phyloP scores from a whole-genome alignment of 2,113 vertebrate genomes.

The Myiagra hebetior region DNA sequence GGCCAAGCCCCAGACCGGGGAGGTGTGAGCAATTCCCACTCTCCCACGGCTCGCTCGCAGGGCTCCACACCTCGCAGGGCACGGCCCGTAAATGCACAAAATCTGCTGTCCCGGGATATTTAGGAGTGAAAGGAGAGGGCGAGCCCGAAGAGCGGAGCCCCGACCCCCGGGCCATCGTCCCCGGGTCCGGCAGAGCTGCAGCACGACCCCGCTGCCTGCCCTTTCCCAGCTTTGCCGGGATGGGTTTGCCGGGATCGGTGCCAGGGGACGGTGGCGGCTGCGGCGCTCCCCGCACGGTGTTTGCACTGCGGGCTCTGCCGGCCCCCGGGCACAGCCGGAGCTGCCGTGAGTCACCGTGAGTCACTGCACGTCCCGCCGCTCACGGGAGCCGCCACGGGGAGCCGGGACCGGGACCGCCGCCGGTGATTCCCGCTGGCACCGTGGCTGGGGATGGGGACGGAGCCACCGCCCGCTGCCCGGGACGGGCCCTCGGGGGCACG shows the following conservation, averaged over 20 bases:
- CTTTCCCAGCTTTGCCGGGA: rapidly evolving
- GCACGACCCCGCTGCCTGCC: rapidly evolving
- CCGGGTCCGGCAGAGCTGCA: not conserved
- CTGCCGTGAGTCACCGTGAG: not conserved
- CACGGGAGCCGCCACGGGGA: rapidly evolving
- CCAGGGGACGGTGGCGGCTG: rapidly evolving
- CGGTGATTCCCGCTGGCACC: not conserved
- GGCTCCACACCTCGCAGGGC: not conserved
- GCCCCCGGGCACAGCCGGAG: not conserved
- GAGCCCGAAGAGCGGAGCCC: rapidly evolving
- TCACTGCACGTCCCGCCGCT: not conserved
- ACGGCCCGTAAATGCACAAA: not conserved
- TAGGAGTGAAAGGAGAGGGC: not conserved
- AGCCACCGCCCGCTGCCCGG: not conserved
- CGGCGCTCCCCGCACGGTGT: not conserved
- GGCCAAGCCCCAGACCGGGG: not conserved
- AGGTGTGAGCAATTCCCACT: conserved; percentile 15
- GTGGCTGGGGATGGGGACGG: not conserved
- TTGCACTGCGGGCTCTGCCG: not conserved
- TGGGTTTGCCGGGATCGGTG: not conserved
- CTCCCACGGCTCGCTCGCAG: not conserved
- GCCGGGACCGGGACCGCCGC: not conserved
- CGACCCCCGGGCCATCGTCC: not conserved
- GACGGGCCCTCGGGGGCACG: rapidly evolving
- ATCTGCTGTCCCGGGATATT: not conserved